phyloP scores from a whole-genome alignment of 2,113 vertebrate species.

The Lathamus discolor region DNA sequence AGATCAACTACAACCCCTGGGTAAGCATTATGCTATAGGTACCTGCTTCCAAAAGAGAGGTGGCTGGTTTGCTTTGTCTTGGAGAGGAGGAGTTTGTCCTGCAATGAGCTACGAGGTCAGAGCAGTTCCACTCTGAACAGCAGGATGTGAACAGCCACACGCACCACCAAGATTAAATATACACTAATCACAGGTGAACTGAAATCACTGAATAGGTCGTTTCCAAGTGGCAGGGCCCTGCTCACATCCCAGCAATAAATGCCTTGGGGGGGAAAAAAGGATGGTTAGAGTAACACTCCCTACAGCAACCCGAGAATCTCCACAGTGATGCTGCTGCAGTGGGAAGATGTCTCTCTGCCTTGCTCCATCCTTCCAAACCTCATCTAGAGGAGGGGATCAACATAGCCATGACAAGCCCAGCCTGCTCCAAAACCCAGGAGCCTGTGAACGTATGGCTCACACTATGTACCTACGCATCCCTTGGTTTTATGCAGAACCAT shows the following conservation, averaged over 20 bases:
- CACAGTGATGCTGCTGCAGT: background rate
- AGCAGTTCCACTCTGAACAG: background rate
- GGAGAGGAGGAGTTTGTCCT: background rate
- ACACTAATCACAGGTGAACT: background rate
- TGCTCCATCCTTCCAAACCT: background rate
- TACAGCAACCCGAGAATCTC: background rate
- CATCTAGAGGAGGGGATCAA: background rate
- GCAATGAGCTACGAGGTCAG: background rate
- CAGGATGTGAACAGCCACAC: background rate
- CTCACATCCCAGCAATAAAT: background rate
- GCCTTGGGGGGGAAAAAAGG: accelerated
- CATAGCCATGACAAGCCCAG: background rate
- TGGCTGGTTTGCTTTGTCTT: background rate
- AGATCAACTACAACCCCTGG: background rate
- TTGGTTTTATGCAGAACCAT: background rate
- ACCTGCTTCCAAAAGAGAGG: background rate
- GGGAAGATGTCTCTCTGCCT: background rate
- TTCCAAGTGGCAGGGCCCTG: background rate
- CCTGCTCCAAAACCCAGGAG: background rate
- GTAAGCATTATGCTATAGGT: background rate
- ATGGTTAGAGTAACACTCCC: background rate
- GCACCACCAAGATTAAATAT: background rate
- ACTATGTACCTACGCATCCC: background rate
- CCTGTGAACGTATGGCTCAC: background rate
- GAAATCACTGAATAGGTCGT: accelerated